Evolutionary conservation across 2,113 vertebrate genomes (phyloP), one percentile per base, ranked within the genome.

Genomic region (Etia nguti): DNA sequence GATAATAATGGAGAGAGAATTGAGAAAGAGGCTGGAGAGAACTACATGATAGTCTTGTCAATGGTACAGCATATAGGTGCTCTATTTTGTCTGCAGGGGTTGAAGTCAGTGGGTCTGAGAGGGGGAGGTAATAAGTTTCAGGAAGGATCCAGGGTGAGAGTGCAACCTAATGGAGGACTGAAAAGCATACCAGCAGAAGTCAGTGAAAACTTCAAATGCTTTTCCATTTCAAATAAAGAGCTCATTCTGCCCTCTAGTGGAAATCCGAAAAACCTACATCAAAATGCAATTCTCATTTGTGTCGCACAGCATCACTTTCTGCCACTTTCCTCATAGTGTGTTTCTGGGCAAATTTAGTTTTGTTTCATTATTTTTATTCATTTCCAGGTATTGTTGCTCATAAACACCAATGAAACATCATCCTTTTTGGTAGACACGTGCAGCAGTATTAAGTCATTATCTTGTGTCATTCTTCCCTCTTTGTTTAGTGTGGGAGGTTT

Each of bases 181-280:
- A 83, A 43, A 4, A 2, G 29, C 34, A 38, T 46, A 79, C 13
- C 41, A 54, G 77, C 56, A 34, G 24, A 79, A 79, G 50, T 43
- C 56, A 56, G 22, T 20, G 36, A 73, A 48, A 16, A 20, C 7
- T 24, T 62, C 6, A 8, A 6, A 55, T 3, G 24, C 36, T n/a
- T 81, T 56, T 56, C 80, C 12, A 48, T 48, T 48, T 79, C 56
- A 10, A 88, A 52, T 3, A 20, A 4, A 86, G 22, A 86, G 65
- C 41, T 81, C n/a, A 80, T 79, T 10, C 92, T 94, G 90, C 92
- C 84, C 83, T 89, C 93, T 92, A 70, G 83, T 90, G 94, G 91
- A 54, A 2, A 65, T 2, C 13, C 10, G 1, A 6, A 2, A 12
- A 7, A 50, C 79, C 41, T 86, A 31, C 65, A 4, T 56, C 11